Conservation (phyloP, 1,140 invertebrate species). For the Choristoneura fumiferana region DNA sequence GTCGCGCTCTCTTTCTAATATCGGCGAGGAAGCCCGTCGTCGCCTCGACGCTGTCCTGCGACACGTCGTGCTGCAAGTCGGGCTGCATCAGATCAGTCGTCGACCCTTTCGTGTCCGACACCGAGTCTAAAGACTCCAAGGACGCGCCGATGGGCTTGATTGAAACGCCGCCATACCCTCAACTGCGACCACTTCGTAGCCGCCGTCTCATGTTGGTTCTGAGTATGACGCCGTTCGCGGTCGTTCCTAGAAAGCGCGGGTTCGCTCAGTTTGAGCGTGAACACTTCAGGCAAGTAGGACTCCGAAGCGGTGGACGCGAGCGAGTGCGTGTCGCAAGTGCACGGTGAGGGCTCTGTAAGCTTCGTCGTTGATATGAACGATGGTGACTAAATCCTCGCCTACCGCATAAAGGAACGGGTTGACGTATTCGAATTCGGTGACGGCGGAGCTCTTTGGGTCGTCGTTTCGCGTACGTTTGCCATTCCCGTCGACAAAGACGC, state of each 20-base stretch:
- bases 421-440: conserved; percentile 86
- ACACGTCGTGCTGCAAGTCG: conserved; percentile 37
- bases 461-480: conserved; percentile 86
- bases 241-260: conserved; percentile 46
- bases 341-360: conserved; percentile 58
- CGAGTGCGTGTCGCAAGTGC: conserved; percentile 61
- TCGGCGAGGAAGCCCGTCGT: conserved; percentile 64
- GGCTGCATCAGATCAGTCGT: not conserved
- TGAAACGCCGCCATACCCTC: conserved; percentile 60
- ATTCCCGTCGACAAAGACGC: conserved; percentile 91
- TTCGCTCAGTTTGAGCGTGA: conserved; percentile 47
- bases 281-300: conserved; percentile 53
- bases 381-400: conserved; percentile 77
- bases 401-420: conserved; percentile 89
- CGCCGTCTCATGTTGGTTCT: conserved; percentile 39
- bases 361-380: conserved; percentile 57
- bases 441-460: conserved; percentile 89
- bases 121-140: conserved; percentile 54
- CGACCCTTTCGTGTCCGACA: conserved; percentile 46
- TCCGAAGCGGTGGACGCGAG: conserved; percentile 52
- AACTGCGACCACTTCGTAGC: conserved; percentile 45
- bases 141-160: conserved; percentile 61
- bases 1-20: conserved; percentile 61
- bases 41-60: conserved; percentile 55
- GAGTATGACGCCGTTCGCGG: conserved; percentile 56